Evolutionary conservation across 2,888 invertebrate genomes (phyloP).

Genomic region (Cyclophora albipunctata): DNA sequence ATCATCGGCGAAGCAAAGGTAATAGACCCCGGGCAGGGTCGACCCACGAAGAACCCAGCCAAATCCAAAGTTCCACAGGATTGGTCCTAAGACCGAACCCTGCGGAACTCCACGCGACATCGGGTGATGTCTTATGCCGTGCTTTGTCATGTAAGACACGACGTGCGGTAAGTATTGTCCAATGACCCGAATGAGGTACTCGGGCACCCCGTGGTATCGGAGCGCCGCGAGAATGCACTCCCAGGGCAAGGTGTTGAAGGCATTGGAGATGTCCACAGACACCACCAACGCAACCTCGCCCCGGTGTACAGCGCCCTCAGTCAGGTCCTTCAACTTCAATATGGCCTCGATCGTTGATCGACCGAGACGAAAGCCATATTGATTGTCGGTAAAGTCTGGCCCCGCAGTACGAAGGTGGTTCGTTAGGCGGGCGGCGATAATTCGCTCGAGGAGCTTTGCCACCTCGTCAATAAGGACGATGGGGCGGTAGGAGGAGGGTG

Average conservation of each 20-base stretch:
- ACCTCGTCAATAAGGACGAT: background rate
- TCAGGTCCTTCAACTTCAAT: background rate
- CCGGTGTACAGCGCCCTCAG: too few species aligned
- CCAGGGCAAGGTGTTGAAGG: slow-evolving; percentile 20
- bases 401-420: slow-evolving; percentile 6
- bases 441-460: background rate
- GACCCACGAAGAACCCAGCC: too few species aligned
- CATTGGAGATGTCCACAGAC: slow-evolving; percentile 7
- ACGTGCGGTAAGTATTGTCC: slow-evolving; percentile 3
- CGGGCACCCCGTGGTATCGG: slow-evolving; percentile 12
- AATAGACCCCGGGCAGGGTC: too few species aligned
- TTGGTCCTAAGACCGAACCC: too few species aligned
- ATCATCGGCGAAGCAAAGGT: too few species aligned
- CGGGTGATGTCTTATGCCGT: background rate
- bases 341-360: slow-evolving; percentile 7
- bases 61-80: too few species aligned
- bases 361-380: slow-evolving; percentile 7
- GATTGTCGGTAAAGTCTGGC: slow-evolving; percentile 5
- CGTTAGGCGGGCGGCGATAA: slow-evolving; percentile 2
- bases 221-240: slow-evolving; percentile 17
- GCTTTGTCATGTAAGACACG: background rate
- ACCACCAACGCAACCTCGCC: too few species aligned
- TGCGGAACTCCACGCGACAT: too few species aligned
- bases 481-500: background rate
- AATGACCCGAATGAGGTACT: slow-evolving; percentile 3